phyloP scores from a whole-genome alignment of 2,888 invertebrate genomes.

The Cephonodes hylas region DNA sequence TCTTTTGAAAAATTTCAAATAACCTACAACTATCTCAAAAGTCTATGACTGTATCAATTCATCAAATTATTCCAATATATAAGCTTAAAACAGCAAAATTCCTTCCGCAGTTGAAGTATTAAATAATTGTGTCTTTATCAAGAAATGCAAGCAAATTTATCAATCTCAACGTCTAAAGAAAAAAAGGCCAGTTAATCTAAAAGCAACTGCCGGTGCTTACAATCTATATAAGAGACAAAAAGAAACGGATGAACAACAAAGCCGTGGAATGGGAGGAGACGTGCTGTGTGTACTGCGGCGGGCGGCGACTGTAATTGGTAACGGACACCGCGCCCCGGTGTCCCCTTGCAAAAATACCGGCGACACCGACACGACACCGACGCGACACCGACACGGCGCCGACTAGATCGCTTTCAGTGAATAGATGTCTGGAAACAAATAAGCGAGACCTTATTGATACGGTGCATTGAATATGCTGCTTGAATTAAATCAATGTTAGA shows the following conservation, averaged over 20 bases:
- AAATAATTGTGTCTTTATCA: too few relatives aligned
- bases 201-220: not conserved
- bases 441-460: not conserved
- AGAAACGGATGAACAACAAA: not conserved
- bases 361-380: not conserved
- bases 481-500: not conserved
- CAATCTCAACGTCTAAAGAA: too few relatives aligned
- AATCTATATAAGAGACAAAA: not conserved
- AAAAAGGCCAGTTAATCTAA: too few relatives aligned
- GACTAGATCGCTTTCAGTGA: not conserved
- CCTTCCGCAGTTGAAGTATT: too few relatives aligned
- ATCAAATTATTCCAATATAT: too few relatives aligned
- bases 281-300: slow-evolving; percentile 6
- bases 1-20: too few relatives aligned
- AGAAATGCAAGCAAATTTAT: too few relatives aligned
- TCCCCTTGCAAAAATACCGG: slow-evolving; percentile 11
- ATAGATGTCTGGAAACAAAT: too few relatives aligned
- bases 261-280: not conserved
- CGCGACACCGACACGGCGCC: not conserved
- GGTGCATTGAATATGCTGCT: too few relatives aligned
- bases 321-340: slow-evolving; percentile 36
- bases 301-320: slow-evolving; percentile 40
- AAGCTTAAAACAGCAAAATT: too few relatives aligned
- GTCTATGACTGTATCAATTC: too few relatives aligned
- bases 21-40: too few relatives aligned